These are phyloP conservation scores for Ischnura elegans DNA, from an alignment of 2,888 invertebrate genomes.

Conservation along the genomic window DNA sequence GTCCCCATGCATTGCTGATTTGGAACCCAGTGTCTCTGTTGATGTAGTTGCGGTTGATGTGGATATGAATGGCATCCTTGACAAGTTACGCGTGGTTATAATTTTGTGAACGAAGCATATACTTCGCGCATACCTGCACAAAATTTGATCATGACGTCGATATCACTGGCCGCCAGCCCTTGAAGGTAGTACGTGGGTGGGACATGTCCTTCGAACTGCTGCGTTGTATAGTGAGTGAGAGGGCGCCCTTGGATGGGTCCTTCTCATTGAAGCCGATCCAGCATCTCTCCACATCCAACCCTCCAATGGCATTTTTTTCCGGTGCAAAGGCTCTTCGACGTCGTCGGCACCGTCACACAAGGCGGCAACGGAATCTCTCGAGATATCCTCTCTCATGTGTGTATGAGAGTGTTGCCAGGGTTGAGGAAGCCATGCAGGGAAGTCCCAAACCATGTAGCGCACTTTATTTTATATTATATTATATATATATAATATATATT, in stretches of 20 bases:
- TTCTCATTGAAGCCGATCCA: constrained; percentile 21
- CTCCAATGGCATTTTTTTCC: constrained; percentile 14
- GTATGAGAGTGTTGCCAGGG: neutral
- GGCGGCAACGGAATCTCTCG: neutral
- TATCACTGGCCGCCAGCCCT: too few species aligned
- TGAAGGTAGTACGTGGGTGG: neutral
- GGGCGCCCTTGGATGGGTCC: neutral
- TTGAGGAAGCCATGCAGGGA: neutral
- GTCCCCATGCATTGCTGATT: too few species aligned
- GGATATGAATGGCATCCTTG: too few species aligned
- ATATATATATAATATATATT: neutral
- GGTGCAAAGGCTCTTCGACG: neutral
- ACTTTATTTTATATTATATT: too few species aligned
- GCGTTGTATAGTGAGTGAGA: neutral
- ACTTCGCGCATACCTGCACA: too few species aligned
- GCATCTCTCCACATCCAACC: neutral
- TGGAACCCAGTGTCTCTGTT: too few species aligned
- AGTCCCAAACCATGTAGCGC: neutral
- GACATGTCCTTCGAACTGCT: neutral
- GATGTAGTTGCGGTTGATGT: too few species aligned
- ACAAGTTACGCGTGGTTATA: too few species aligned
- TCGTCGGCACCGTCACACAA: constrained; percentile 37
- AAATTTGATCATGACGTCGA: too few species aligned
- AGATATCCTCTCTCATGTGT: too few species aligned
- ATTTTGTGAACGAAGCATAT: too few species aligned